A percentile compares a stretch with the other conserved stretches of the same genome.
These are phyloP conservation scores for Empidonax traillii DNA, from an alignment of 2,113 vertebrate genomes.

Conservation along the genomic window DNA sequence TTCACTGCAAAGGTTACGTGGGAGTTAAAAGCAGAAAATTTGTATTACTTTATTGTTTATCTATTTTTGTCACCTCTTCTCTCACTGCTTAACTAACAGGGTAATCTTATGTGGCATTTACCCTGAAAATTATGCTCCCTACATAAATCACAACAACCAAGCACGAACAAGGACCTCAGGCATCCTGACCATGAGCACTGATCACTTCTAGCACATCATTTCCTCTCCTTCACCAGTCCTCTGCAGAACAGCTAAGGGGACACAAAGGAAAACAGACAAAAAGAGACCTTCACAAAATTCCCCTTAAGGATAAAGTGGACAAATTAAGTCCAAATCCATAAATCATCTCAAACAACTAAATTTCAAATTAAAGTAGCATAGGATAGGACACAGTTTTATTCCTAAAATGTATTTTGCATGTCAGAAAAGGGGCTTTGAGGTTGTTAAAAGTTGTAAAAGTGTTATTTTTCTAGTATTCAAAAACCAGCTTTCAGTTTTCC, in stretches of 20 bases:
- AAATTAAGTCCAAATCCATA: background rate
- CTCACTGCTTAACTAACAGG: background rate
- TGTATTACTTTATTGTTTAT: background rate
- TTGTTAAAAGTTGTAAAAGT: background rate
- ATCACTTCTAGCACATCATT: background rate
- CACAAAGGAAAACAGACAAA: background rate
- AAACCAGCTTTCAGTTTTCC: background rate
- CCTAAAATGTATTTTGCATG: background rate
- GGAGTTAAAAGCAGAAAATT: background rate
- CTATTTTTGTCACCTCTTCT: background rate
- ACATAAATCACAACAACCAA: background rate
- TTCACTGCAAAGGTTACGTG: background rate
- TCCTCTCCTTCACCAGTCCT: background rate
- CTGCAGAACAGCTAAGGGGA: background rate
- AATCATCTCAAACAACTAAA: background rate
- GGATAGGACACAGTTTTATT: background rate
- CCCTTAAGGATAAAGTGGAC: background rate
- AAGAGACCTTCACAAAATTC: background rate
- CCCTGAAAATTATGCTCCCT: background rate
- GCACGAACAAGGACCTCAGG: fast-evolving
- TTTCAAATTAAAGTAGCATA: background rate
- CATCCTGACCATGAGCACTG: background rate
- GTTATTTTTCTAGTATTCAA: background rate
- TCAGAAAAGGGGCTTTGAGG: background rate
- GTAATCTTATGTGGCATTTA: background rate